Base-by-base conservation (phyloP, 2,113 vertebrate species). In the Oryzias curvinotus region DNA sequence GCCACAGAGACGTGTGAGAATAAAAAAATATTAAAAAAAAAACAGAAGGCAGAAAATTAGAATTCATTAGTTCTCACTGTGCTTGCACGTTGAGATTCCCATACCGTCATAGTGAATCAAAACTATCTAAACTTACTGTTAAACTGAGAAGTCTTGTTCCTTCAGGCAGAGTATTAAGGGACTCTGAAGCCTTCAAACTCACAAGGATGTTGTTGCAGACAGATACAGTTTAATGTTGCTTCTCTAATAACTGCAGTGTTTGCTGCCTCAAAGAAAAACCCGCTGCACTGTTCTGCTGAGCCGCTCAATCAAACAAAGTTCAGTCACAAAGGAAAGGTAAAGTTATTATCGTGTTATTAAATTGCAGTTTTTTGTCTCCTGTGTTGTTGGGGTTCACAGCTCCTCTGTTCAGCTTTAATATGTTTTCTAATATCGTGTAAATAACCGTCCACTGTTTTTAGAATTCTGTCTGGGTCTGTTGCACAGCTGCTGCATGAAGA, bases 201-300 rank as follows among this genome's bases (percentile, higher is more conserved):
- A 58, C 52, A 70, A 66, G 44, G 48, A 42, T n/a, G 42, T 49
- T 47, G 57, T 36, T 52, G 26, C 44, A 52, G 52, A 66, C 43
- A 43, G 49, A 55, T 25, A 48, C 41, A 41, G 57, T 76, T 45
- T 18, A 70, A 55, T 73, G 66, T 36, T 64, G 44, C 56, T 57
- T 41, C 4, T 61, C 68, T 54, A 72, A 43, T 76, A 55, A 71
- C 63, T 56, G 19, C 21, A 41, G 17, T 52, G 43, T 73, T 70
- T 17, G 25, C 50, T 57, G 30, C 52, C 53, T 46, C 16, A 28
- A 2, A 52, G 41, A 2, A 60, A 23, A 57, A 57, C 36, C 21
- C 7, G 21, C 25, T 52, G 41, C 4, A 42, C 10, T 53, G 43
- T 43, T 52, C 49, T 15, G 8, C 44, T 60, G 26, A 58, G 56